These are phyloP conservation scores for Mayetiola destructor DNA, from an alignment of 2,888 invertebrate genomes.

Conservation along the genomic window DNA sequence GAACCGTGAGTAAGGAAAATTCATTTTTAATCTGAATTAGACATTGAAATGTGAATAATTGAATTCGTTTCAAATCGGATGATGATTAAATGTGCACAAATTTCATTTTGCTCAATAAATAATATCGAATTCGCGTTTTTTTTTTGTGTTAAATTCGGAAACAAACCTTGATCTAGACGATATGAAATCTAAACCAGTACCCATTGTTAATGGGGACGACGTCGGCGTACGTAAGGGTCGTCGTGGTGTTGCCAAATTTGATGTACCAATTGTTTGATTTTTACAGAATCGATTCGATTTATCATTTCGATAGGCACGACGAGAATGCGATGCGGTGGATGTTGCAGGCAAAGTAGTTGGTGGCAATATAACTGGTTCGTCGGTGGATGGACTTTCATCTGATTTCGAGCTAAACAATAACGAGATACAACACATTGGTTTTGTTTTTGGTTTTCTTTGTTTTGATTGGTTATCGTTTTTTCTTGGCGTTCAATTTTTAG, in stretches of 20 bases:
- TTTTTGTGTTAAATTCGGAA: slow-evolving; percentile 17
- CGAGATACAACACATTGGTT: not conserved
- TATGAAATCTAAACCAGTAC: slow-evolving; percentile 25
- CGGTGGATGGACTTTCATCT: too few species aligned
- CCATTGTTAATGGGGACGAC: slow-evolving; percentile 33
- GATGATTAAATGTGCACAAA: too few species aligned
- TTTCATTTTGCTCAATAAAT: not conserved
- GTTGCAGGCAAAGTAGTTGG: not conserved
- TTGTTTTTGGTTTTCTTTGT: not conserved
- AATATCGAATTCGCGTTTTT: not conserved
- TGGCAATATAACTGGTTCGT: slow-evolving; percentile 7
- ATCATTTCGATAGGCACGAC: not conserved
- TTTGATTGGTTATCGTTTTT: not conserved
- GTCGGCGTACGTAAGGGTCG: slow-evolving; percentile 32
- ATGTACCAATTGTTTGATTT: not conserved
- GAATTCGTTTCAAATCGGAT: too few species aligned
- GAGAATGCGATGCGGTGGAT: not conserved
- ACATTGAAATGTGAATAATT: too few species aligned
- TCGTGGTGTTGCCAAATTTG: slow-evolving; percentile 27
- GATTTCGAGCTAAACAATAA: not conserved
- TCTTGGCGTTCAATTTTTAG: too few species aligned
- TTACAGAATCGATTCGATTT: not conserved
- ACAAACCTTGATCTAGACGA: slow-evolving; percentile 33
- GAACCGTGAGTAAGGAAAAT: too few species aligned
- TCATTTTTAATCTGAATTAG: too few species aligned